Evolutionary conservation across 2,797 vertebrate genomes (phyloP).

Genomic region (Hippocampus kuda): DNA sequence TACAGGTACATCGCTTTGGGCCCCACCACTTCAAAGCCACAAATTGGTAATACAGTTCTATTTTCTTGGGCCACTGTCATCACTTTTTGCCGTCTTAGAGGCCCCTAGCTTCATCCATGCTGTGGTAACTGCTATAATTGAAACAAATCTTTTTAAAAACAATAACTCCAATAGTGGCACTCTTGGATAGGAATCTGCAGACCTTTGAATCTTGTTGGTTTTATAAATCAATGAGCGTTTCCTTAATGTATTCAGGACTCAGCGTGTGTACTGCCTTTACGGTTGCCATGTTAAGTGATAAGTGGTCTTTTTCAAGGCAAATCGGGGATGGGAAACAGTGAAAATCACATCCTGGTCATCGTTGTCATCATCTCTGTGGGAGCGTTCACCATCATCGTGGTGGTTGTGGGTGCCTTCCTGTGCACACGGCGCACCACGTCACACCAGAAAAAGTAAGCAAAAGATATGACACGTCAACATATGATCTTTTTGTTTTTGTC

Average conservation of each 20-base stretch:
- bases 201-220: too few species aligned
- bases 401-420: conserved; percentile 88
- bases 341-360: conserved; percentile 83
- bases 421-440: conserved; percentile 88
- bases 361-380: conserved; percentile 90
- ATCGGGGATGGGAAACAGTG: conserved; percentile 77
- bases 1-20: neutral
- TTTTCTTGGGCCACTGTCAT: neutral
- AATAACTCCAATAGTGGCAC: too few species aligned
- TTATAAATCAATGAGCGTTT: too few species aligned
- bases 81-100: neutral
- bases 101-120: neutral
- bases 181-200: too few species aligned
- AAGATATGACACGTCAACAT: neutral
- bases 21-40: neutral
- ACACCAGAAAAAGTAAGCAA: conserved; percentile 91
- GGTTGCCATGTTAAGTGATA: neutral
- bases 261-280: neutral
- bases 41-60: neutral
- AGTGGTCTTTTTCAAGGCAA: conserved; percentile 64
- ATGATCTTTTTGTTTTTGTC: neutral
- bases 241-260: too few species aligned
- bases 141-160: too few species aligned
- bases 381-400: conserved; percentile 85
- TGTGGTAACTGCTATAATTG: too few species aligned